Evolutionary conservation across 2,888 invertebrate species (phyloP), one percentile per base, ranked within the genome.

Genomic region (Sarcophaga variegata): DNA sequence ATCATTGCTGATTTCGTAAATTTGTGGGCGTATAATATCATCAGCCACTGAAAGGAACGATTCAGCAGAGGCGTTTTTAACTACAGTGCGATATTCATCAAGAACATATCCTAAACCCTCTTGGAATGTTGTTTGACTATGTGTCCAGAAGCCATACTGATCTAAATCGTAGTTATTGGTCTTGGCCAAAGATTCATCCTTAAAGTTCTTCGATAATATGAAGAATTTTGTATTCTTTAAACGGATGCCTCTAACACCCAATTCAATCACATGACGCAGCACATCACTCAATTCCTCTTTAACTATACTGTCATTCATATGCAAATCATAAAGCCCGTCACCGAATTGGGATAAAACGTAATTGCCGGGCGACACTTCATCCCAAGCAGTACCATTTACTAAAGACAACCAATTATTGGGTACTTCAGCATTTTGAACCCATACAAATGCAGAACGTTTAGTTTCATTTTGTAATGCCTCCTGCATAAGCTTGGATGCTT

Each of bases 171-270:
- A 95, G 66, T 93, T 93, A 45, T 93, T 91, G 17, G 90, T 90
- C 22, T 90, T 78, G 11, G 89, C 89, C 2, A 86, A 90, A 12
- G 91, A 93, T n/a, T 92, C 92, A 1, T 92, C 90, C 89, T 96
- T 96, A 10, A 92, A 88, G 85, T 95, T 93, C 0, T 92, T 92
- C 14, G 89, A 88, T 0, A 93, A 76, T 0, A 96, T 92, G 87
- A 96, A 94, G 90, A 95, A 95, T 14, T 96, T 96, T 0, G 95
- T 96, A 79, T 96, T 95, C 67, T 90, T 92, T 64, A 91, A 94
- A 90, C 97, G 95, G 90, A 99, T 96, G 4, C 99, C 99, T 88
- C 95, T 95, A 0, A 97, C 96, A 0, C 98, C 98, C 4, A 96
- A 94, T 5, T 95, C 94, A 88, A 98, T 91, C 95, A 98, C 97